Evolutionary conservation across 2,113 vertebrate species (phyloP).

Genomic region (Prunella fulvescens): DNA sequence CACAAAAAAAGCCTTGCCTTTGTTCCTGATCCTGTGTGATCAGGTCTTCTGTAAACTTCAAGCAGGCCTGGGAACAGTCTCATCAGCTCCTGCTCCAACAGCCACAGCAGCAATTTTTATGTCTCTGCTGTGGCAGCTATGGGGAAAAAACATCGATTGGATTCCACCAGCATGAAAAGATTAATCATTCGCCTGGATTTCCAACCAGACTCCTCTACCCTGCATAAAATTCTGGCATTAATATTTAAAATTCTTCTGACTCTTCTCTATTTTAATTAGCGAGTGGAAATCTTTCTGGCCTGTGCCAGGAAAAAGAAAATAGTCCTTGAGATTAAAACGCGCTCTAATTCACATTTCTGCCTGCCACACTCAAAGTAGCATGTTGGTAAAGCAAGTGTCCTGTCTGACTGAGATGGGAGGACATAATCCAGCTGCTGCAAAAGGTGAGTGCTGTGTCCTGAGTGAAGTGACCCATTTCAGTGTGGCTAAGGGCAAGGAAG

Average conservation of each 20-base stretch:
- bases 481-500: neutral
- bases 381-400: neutral
- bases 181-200: neutral
- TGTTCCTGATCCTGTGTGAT: neutral
- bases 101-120: neutral
- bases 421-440: neutral
- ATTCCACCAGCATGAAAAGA: neutral
- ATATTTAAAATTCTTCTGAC: constrained; percentile 29
- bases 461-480: neutral
- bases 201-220: neutral
- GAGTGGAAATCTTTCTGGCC: neutral
- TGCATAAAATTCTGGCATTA: neutral
- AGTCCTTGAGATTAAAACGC: neutral
- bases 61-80: neutral
- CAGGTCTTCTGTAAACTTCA: neutral
- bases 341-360: neutral
- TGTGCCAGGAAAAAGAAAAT: neutral
- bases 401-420: neutral
- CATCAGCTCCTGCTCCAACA: neutral
- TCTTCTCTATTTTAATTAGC: constrained; percentile 23
- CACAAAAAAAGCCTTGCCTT: neutral
- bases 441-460: neutral
- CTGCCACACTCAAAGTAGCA: neutral
- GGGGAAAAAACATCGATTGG: neutral
- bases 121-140: neutral